Evolutionary conservation across 2,888 invertebrate genomes (phyloP), one percentile per base, ranked within the genome.

Genomic region (Drosophila cracens): DNA sequence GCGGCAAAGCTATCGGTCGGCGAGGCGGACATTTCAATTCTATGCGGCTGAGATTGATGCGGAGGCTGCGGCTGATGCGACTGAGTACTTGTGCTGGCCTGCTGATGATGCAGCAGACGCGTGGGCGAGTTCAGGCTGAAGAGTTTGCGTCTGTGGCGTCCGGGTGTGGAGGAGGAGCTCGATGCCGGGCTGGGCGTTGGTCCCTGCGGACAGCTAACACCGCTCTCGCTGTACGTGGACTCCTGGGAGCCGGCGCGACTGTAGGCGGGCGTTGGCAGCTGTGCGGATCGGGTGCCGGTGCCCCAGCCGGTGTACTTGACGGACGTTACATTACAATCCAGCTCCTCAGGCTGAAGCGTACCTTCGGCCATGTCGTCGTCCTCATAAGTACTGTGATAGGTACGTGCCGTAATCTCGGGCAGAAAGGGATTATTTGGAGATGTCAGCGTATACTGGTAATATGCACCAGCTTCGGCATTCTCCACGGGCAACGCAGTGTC

Each of bases 401-500:
- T 91, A 43, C 92, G 89, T 10, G 93, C 93, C 6, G 92, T 93
- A 18, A 93, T 93, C 82, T 93, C 93, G 38, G 93, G 93, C 57
- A 93, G 70, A 70, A 93, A 93, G 2, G 93, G 93, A 90, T 93
- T 93, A 74, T 92, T 93, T 13, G 93, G 93, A 1, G 93, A 93
- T 11, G 93, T 92, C 31, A 92, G 74, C 13, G 92, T 92, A 49
- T 92, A 93, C 61, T 93, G 92, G 65, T 92, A 93, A 62, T 92
- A 92, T 46, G 89, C 83, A 6, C 90, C 89, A 0, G 76, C 70
- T 7, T 82, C 87, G 16, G 66, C 61, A 10, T 78, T 82, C 29
- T 87, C 83, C 34, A 63, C 76, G 0, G 81, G 80, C 63, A 82
- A 33, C 8, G 73, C 60, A 21, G n/a, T 65, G n/a, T 70, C 76